Percentiles rank a stretch among this genome's conserved stretches.
Conservation (phyloP, 2,113 vertebrate genomes). For the Alectura lathami region DNA sequence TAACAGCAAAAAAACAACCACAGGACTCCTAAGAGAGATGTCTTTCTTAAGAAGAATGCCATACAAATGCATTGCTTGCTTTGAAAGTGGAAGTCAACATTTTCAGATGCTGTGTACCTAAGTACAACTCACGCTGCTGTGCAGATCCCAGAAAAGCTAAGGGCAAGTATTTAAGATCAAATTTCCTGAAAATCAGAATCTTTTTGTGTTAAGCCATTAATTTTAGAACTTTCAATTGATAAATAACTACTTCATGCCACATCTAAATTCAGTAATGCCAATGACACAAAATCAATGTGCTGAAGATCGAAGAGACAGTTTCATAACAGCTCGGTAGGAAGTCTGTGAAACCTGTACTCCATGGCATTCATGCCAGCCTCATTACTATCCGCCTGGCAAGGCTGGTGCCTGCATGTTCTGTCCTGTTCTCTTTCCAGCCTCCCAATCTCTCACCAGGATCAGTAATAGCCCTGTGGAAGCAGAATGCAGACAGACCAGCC, state of each 20-base stretch:
- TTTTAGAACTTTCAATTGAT: background rate
- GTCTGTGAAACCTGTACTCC: background rate
- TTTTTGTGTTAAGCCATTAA: background rate
- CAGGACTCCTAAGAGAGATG: background rate
- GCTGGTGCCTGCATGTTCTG: background rate
- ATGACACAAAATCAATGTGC: background rate
- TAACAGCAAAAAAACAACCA: background rate
- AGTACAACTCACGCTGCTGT: background rate
- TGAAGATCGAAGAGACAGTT: background rate
- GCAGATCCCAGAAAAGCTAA: background rate
- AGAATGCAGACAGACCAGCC: background rate
- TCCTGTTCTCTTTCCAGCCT: background rate
- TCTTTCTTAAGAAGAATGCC: background rate
- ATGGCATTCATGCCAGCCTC: fast-evolving
- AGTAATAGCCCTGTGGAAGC: background rate
- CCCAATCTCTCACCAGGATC: background rate
- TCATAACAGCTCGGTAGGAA: background rate
- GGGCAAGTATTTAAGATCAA: background rate
- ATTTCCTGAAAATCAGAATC: background rate
- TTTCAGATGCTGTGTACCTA: background rate
- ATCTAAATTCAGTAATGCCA: background rate
- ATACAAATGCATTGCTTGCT: background rate
- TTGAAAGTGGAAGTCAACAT: background rate
- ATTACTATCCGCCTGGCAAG: background rate
- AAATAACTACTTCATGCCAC: background rate